Conservation (phyloP, 2,113 vertebrate species). For the Sinocyclocheilus maitianheensis region DNA sequence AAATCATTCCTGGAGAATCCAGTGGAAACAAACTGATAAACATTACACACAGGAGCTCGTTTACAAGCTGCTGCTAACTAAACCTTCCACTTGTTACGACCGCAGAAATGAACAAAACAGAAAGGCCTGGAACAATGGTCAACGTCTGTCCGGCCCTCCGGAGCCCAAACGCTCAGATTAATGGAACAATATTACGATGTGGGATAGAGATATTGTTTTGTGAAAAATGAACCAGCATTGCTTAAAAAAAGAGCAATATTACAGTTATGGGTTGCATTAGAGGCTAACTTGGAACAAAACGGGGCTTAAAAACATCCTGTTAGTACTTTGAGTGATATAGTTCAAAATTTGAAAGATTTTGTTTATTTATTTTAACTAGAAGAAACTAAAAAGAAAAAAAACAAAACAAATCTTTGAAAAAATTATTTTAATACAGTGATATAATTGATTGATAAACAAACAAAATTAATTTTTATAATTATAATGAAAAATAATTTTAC, state of each 20-base stretch:
- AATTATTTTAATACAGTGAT: too few species aligned
- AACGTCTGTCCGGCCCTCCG: not conserved
- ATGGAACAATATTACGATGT: not conserved
- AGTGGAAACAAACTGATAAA: conserved; percentile 52
- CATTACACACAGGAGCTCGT: conserved; percentile 37
- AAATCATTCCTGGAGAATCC: conserved; percentile 50
- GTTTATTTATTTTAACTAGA: too few species aligned
- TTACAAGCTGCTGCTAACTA: conserved; percentile 34
- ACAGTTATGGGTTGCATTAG: not conserved
- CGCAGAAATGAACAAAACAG: conserved; percentile 6
- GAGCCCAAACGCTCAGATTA: conserved; percentile 3
- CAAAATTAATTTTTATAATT: not conserved
- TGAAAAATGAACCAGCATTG: not conserved
- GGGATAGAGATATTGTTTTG: conserved; percentile 4
- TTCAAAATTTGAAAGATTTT: not conserved
- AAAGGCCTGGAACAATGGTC: not conserved
- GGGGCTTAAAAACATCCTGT: not conserved
- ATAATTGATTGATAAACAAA: too few species aligned
- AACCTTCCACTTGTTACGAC: conserved; percentile 28
- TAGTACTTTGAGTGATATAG: not conserved
- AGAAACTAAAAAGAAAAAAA: too few species aligned
- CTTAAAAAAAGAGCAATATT: not conserved
- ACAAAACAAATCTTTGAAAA: too few species aligned
- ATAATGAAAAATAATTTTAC: not conserved
- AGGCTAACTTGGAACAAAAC: not conserved